A percentile compares a stretch with the other conserved stretches of the same genome.
Conservation (phyloP, 2,797 vertebrate genomes). For the Gila robusta region DNA sequence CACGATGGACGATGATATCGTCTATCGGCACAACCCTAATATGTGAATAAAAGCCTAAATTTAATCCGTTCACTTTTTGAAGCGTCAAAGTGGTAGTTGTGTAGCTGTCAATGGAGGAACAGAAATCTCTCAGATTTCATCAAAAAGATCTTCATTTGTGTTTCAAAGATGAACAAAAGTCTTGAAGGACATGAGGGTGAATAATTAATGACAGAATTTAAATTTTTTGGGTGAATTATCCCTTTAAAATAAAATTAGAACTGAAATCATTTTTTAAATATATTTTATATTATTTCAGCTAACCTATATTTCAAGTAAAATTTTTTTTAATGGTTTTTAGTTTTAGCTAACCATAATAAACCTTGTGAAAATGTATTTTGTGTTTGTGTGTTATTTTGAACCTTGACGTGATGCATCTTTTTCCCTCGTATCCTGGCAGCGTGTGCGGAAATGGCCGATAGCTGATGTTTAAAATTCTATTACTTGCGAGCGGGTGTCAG, state of each 20-base stretch:
- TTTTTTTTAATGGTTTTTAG: not conserved
- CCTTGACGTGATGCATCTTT: not conserved
- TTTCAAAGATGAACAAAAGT: too few species aligned
- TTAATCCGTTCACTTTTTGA: too few species aligned
- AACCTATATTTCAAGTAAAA: not conserved
- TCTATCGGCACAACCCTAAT: too few species aligned
- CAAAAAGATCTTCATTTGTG: too few species aligned
- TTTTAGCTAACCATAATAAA: not conserved
- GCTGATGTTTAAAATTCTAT: constrained; percentile 42
- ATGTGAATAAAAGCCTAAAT: too few species aligned
- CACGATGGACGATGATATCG: too few species aligned
- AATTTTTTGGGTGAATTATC: too few species aligned
- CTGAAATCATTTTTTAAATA: not conserved
- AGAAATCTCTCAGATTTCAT: too few species aligned
- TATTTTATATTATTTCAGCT: not conserved
- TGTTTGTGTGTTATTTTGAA: not conserved
- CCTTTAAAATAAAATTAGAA: not conserved
- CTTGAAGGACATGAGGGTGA: too few species aligned
- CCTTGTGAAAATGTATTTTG: constrained; percentile 3
- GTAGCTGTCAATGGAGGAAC: too few species aligned
- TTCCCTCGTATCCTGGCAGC: not conserved
- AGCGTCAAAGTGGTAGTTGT: too few species aligned
- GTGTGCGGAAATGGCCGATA: not conserved
- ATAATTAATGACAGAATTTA: too few species aligned
- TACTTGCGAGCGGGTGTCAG: constrained; percentile 61